Evolutionary conservation across 2,113 vertebrate genomes (phyloP), one percentile per base, ranked within the genome.

Genomic region (Lepus timidus): DNA sequence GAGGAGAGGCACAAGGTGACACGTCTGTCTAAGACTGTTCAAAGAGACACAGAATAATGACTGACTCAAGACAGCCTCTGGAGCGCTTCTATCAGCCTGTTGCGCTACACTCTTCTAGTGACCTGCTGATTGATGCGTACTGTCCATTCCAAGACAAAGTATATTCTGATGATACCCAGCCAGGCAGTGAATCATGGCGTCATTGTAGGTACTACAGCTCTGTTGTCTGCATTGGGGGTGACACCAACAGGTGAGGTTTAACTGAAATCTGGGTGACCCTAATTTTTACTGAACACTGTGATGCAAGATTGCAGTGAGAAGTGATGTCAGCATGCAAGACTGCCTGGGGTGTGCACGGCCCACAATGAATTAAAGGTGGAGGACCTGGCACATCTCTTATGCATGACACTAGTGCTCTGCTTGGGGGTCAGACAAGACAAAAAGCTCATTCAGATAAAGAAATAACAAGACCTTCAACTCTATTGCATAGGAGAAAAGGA

Each of bases 321-420:
- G 8, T 5, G 12, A 13, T 25, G 20, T 36, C 3, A 0, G 44
- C 9, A 16, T 6, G 1, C 29, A 25, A 25, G 3, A 2, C 9
- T 39, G 58, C 23, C 61, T 49, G 27, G 19, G 55, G 4, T 25
- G 4, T 31, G 0, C 1, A 5, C 2, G 0, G 3, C 51, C 4
- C 27, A 1, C 1, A n/a, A 11, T 4, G 22, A 39, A 25, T 8
- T 13, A 9, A 78, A 61, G 17, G 11, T 3, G 6, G 79, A 29
- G 23, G 31, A 25, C n/a, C 29, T 9, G 25, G 17, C 31, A 27
- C 0, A 1, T 51, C 36, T 70, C 67, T 55, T 23, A 22, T 4
- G 39, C 19, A 14, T 51, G 9, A 36, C 17, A 31, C 33, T 64
- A 9, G 3, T 7, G 29, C 29, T 3, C 4, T 22, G 9, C 27